These are phyloP conservation scores for Griposia aprilina DNA, from an alignment of 2,888 invertebrate genomes.

Conservation along the genomic window DNA sequence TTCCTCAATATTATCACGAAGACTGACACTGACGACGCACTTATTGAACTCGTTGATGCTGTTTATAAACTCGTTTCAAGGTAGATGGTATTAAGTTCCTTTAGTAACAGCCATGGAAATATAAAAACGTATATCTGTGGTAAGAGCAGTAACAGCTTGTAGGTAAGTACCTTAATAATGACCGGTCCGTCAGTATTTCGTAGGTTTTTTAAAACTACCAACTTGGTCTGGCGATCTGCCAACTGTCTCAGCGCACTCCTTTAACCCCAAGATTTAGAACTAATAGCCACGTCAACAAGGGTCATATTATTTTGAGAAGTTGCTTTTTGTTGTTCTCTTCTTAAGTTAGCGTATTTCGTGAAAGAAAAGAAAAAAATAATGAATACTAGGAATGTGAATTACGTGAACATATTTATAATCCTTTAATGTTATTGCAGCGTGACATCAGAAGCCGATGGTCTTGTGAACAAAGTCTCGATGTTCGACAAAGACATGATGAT, in stretches of 20 bases:
- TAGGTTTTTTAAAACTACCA: neutral
- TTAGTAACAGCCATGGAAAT: neutral
- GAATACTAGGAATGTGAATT: neutral
- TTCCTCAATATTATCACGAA: constrained; percentile 91
- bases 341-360: neutral
- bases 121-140: too few relatives aligned
- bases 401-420: neutral
- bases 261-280: neutral
- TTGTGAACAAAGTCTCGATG: constrained; percentile 92
- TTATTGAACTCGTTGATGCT: constrained; percentile 88
- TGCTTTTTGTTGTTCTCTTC: neutral
- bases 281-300: neutral
- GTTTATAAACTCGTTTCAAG: constrained; percentile 84
- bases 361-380: neutral
- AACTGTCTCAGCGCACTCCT: neutral
- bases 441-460: constrained; percentile 89
- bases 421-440: constrained; percentile 76
- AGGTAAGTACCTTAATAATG: neutral
- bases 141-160: neutral
- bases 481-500: constrained; percentile 94
- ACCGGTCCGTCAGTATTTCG: neutral
- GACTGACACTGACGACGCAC: constrained; percentile 78
- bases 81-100: constrained; percentile 56
- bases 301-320: neutral
- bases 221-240: neutral